A percentile compares a stretch with the other conserved stretches of the same genome.
phyloP scores from a whole-genome alignment of 2,888 invertebrate genomes.

The Melieria picta region DNA sequence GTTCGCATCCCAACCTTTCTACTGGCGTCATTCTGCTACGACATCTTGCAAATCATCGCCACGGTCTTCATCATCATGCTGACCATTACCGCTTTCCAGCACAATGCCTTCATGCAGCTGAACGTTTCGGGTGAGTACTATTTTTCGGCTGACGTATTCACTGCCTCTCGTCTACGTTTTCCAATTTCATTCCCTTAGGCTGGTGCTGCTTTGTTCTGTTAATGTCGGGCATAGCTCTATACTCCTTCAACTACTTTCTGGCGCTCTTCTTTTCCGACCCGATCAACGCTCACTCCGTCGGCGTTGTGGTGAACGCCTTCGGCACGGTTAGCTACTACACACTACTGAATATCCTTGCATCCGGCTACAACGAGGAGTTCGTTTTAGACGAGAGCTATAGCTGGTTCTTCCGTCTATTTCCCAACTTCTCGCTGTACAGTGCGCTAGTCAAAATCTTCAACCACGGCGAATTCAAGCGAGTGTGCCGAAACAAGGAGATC shows the following conservation, averaged over 20 bases:
- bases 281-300: conserved; percentile 33
- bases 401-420: conserved; percentile 20
- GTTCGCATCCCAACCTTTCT: conserved; percentile 32
- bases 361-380: neutral
- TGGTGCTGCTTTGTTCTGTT: conserved; percentile 29
- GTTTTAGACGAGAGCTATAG: neutral
- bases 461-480: conserved; percentile 32
- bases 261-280: conserved; percentile 72
- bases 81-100: neutral
- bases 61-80: conserved; percentile 19
- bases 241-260: conserved; percentile 39
- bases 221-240: conserved; percentile 33
- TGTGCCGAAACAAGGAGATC: conserved; percentile 42
- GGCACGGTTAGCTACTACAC: conserved; percentile 34
- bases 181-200: conserved; percentile 37
- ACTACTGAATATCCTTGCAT: neutral
- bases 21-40: conserved; percentile 39
- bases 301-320: conserved; percentile 23
- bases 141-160: too few species aligned
- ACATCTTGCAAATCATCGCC: conserved; percentile 49
- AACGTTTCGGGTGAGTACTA: too few species aligned
- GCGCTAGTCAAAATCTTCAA: conserved; percentile 42
- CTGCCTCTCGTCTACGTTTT: conserved; percentile 15
- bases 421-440: conserved; percentile 41
- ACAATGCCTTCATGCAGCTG: neutral